Evolutionary conservation across 1,140 invertebrate genomes (phyloP), one percentile per base, ranked within the genome.

Genomic region (Drosophila varians): DNA sequence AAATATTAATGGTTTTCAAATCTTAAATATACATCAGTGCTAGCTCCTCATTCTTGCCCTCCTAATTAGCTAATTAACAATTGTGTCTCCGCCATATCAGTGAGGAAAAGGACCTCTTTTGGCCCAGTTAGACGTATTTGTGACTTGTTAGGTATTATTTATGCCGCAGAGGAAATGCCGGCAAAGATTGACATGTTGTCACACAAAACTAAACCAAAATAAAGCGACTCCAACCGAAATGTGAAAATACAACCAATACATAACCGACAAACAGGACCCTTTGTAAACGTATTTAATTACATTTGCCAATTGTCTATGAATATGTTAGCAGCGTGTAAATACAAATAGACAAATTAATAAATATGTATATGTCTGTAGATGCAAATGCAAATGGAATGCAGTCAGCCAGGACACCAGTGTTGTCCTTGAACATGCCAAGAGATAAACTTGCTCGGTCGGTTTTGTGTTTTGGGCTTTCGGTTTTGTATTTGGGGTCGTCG

Each of bases 301-400:
- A 87, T 87, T 87, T 87, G 74, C 69, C 82, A 87, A 87, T 87
- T 87, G 82, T 87, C 82, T 87, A 87, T 87, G 82, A 87, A 87
- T 87, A 87, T 87, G 82, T 87, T 87, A 82, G 83, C 82, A 87
- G 69, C 56, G 83, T 87, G 77, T 77, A 87, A 87, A 87, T 71
- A 86, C 56, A 52, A 66, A 77, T 51, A 74, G 56, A 83, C 78
- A 80, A 87, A 87, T 86, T 86, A 87, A 80, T 84, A 84, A 84
- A 86, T 84, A 84, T 75, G 65, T 70, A 76, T 60, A 49, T 72
- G 60, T 60, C 68, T 64, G 49, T 36, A 48, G 46, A 43, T 23
- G 51, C n/a, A 42, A 18, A 11, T 38, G 28, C 34, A 23, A 70
- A 25, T 28, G 74, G 47, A 54, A 54, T 47, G 48, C 57, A 53